Evolutionary conservation across 1,140 invertebrate species (phyloP).

Genomic region (Drosophila suzukii): DNA sequence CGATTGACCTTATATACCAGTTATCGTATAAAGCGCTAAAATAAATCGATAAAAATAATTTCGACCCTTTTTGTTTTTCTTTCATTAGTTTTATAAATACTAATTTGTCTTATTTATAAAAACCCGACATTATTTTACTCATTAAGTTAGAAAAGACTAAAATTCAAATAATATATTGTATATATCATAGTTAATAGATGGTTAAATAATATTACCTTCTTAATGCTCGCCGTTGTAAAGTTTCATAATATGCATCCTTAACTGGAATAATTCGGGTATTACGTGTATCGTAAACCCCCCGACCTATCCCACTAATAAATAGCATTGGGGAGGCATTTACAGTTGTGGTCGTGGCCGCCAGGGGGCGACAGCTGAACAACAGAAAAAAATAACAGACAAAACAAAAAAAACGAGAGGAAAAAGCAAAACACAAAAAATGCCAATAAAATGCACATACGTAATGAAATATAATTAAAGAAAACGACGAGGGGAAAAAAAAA

Average conservation of each 20-base stretch:
- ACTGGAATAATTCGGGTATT: background rate
- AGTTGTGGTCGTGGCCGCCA: slow-evolving; percentile 7
- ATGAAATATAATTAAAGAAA: slow-evolving; percentile 81
- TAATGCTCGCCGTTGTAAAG: too few relatives aligned
- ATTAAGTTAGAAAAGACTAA: too few relatives aligned
- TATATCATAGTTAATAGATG: too few relatives aligned
- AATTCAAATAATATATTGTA: too few relatives aligned
- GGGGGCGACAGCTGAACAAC: background rate
- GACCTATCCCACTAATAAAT: slow-evolving; percentile 50
- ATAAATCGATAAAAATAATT: too few relatives aligned
- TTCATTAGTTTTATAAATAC: too few relatives aligned
- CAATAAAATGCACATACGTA: slow-evolving; percentile 73
- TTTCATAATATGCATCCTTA: background rate
- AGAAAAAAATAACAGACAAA: background rate
- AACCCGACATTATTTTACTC: too few relatives aligned
- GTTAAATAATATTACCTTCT: background rate
- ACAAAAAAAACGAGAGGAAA: slow-evolving; percentile 11
- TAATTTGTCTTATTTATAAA: too few relatives aligned
- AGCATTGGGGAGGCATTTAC: slow-evolving; percentile 35
- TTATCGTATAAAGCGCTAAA: too few relatives aligned
- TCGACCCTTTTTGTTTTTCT: too few relatives aligned
- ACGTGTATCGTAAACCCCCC: background rate
- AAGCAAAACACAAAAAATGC: slow-evolving; percentile 27
- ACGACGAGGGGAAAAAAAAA: slow-evolving; percentile 22
- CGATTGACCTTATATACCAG: too few relatives aligned